A percentile compares a stretch with the other conserved stretches of the same genome.
Conservation (phyloP, 1,140 invertebrate species). For the Lepidotrigona ventralis region DNA sequence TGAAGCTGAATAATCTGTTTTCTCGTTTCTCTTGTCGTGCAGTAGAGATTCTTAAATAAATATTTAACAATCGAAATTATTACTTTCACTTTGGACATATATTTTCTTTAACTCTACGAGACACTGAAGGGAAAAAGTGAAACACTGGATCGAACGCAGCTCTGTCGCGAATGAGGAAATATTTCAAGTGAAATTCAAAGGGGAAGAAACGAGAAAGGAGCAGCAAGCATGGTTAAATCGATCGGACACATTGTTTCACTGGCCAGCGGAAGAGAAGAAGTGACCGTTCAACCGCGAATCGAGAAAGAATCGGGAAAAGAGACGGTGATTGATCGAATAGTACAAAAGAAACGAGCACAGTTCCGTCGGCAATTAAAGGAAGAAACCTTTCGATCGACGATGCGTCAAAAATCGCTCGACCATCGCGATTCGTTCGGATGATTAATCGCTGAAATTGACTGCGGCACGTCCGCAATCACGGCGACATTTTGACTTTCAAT, state of each 20-base stretch:
- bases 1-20: background rate
- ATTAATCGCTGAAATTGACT: conserved; percentile 12
- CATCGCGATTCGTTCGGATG: too few relatives aligned
- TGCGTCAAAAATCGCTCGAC: too few relatives aligned
- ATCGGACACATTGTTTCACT: background rate
- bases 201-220: too few relatives aligned
- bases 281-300: background rate
- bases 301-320: background rate
- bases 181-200: too few relatives aligned
- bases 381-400: background rate
- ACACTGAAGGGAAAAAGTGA: too few relatives aligned
- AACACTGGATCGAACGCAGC: too few relatives aligned
- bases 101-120: too few relatives aligned
- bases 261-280: background rate
- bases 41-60: too few relatives aligned
- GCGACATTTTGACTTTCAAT: conserved; percentile 30
- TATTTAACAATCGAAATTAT: too few relatives aligned
- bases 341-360: too few relatives aligned
- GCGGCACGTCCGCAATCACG: background rate
- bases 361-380: background rate
- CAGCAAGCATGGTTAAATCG: background rate
- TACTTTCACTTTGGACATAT: too few relatives aligned
- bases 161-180: too few relatives aligned
- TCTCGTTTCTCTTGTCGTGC: background rate
- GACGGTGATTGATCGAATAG: background rate